Base-by-base conservation (phyloP, 2,888 invertebrate genomes). In the Plusia festucae region DNA sequence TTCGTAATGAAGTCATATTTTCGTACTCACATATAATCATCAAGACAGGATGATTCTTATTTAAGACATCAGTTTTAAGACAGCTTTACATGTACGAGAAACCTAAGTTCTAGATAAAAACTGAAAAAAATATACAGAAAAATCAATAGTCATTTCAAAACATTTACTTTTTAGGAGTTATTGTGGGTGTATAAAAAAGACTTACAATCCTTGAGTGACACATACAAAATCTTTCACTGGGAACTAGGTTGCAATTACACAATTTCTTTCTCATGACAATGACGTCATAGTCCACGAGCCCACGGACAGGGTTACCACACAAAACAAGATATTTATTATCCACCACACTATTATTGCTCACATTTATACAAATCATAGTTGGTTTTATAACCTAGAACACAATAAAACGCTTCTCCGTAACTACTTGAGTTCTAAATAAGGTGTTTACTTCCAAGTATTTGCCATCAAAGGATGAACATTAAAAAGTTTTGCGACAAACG, bases 381-480 rank as follows among this genome's bases (percentile, higher is more conserved):
- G 3, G 51, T 55, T 67, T 62, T 59, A 62, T 62, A 18, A 54
- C 18, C 18, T 49, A 34, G 44, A 30, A 67, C 32, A 63, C 55
- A 63, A 54, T 62, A 67, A 68, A 68, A 44, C 32, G 56, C 24
- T 9, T 51, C 30, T 11, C 55, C 49, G 53, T 58, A 62, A 63
- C 62, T 55, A 44, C 59, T 44, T 34, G 24, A 24, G 22, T 3
- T 27, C 62, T 68, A 53, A 68, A 68, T 63, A 68, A 22, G 59
- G 62, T 7, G 40, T 40, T 40, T 40, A 40, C 6, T 40, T 40
- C 5, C 40, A n/a, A 40, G 40, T 44, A 46, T 65, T 62, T 44
- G 40, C 40, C n/a, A 40, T 40, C 40, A 40, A 40, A 40, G 40
- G 40, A 40, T 40, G 40, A n/a, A 40, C 40, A 40, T 40, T 40